phyloP scores from a whole-genome alignment of 2,888 invertebrate genomes.

The Exephanes ischioxanthus region DNA sequence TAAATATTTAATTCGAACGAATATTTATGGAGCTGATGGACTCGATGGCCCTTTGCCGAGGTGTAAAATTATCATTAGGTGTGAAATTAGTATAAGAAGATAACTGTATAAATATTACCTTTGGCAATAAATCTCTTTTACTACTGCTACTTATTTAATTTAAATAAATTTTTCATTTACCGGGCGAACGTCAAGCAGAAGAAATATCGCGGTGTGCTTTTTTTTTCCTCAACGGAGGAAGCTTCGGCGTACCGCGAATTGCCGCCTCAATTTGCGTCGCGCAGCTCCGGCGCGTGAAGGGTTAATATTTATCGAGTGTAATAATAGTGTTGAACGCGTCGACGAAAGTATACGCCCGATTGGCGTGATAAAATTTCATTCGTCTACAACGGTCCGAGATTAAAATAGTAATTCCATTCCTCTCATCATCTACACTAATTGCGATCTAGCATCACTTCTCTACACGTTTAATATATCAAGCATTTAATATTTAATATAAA shows the following conservation, averaged over 20 bases:
- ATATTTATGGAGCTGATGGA: too few relatives aligned
- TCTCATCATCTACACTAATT: conserved; percentile 66
- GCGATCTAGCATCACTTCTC: conserved; percentile 66
- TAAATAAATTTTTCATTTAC: background rate
- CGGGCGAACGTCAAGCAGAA: background rate
- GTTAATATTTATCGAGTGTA: background rate
- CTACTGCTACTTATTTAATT: too few relatives aligned
- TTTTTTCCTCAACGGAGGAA: too few relatives aligned
- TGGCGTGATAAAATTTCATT: conserved; percentile 70
- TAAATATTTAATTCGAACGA: too few relatives aligned
- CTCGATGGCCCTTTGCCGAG: too few relatives aligned
- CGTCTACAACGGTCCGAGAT: conserved; percentile 70
- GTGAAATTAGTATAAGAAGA: too few relatives aligned
- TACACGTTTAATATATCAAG: conserved; percentile 66
- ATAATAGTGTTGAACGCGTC: conserved; percentile 36
- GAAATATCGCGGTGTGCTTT: too few relatives aligned
- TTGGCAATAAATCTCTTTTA: too few relatives aligned
- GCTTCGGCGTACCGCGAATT: too few relatives aligned
- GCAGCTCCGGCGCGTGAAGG: background rate
- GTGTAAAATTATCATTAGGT: too few relatives aligned
- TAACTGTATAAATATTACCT: too few relatives aligned
- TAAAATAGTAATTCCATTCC: conserved; percentile 62
- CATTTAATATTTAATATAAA: conserved; percentile 39
- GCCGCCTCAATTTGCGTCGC: too few relatives aligned
- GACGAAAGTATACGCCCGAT: conserved; percentile 65